phyloP scores from a whole-genome alignment of 2,113 vertebrate species.

The Motacilla alba region DNA sequence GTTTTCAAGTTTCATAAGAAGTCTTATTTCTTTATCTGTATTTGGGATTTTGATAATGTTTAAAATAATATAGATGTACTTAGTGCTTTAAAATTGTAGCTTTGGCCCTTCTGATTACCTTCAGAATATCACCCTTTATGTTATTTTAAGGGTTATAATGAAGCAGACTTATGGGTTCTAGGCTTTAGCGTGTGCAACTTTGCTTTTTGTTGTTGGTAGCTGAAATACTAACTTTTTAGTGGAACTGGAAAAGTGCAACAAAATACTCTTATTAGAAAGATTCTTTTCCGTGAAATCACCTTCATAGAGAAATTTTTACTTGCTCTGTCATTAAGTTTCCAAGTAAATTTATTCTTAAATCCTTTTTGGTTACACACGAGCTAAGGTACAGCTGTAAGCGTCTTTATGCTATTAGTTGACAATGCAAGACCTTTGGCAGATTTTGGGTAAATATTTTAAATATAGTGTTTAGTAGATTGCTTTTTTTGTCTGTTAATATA shows the following conservation, averaged over 20 bases:
- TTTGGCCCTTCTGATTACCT: background rate
- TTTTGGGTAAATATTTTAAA: background rate
- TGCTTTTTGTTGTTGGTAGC: background rate
- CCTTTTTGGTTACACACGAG: background rate
- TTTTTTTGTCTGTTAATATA: background rate
- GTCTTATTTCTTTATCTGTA: background rate
- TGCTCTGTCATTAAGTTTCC: background rate
- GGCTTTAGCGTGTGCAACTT: background rate
- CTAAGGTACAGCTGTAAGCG: background rate
- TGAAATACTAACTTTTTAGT: background rate
- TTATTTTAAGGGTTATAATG: background rate
- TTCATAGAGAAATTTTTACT: background rate
- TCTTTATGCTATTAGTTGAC: background rate
- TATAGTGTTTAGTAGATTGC: background rate
- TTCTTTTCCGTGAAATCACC: background rate
- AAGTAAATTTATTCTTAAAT: background rate
- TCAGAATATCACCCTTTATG: background rate
- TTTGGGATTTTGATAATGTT: background rate
- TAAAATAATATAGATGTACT: background rate
- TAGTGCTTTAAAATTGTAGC: background rate
- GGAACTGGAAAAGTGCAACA: background rate
- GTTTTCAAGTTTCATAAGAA: background rate
- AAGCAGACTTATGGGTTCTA: background rate
- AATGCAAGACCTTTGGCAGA: background rate
- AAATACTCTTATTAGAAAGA: background rate